These are phyloP conservation scores for Neopelma chrysocephalum DNA, from an alignment of 2,797 vertebrate species.

Conservation along the genomic window DNA sequence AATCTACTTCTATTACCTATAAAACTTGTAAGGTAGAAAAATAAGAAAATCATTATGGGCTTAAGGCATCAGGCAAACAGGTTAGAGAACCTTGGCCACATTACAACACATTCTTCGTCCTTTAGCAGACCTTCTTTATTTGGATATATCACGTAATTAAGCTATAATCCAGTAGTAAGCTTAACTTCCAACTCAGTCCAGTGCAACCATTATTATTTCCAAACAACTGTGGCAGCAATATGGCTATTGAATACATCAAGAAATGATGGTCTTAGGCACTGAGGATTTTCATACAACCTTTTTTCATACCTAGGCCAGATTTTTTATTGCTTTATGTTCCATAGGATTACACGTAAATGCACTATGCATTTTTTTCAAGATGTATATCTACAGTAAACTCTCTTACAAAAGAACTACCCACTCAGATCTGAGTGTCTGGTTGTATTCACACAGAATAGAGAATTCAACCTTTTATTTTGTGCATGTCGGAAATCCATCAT, in stretches of 20 bases:
- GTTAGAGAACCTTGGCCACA: background rate
- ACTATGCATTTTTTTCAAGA: background rate
- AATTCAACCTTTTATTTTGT: background rate
- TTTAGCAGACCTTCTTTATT: background rate
- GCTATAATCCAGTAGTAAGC: background rate
- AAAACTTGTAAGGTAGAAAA: too few relatives aligned
- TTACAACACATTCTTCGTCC: fast-evolving
- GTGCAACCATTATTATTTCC: background rate
- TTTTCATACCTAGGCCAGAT: background rate
- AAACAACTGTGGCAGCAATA: background rate
- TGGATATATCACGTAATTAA: background rate
- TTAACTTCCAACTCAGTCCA: background rate
- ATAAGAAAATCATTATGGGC: too few relatives aligned
- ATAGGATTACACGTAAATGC: background rate
- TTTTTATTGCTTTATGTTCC: background rate
- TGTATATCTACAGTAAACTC: background rate
- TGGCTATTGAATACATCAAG: background rate
- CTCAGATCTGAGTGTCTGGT: background rate
- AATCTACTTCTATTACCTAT: too few relatives aligned
- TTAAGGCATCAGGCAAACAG: too few relatives aligned
- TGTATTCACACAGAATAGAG: background rate
- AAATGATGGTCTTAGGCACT: background rate
- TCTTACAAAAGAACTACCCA: background rate
- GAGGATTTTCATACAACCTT: background rate
- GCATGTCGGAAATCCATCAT: background rate